Evolutionary conservation across 2,888 invertebrate species (phyloP).

Genomic region (Cheilosia pagana): DNA sequence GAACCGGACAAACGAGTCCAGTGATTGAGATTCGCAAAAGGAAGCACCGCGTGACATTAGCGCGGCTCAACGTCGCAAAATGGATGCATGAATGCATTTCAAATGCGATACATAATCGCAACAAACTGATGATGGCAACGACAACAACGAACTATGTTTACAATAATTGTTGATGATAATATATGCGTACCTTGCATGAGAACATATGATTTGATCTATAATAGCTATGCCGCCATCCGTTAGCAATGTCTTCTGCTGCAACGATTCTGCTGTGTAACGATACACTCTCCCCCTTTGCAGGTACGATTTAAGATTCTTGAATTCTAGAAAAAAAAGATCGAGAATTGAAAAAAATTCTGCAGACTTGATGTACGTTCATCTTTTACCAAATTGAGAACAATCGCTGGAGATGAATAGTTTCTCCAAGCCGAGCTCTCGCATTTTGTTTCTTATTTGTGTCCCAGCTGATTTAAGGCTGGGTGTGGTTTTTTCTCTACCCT

Average conservation of each 20-base stretch:
- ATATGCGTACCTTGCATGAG: conserved; percentile 87
- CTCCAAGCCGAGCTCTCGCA: conserved; percentile 85
- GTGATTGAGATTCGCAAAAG: no score
- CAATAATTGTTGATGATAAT: no score
- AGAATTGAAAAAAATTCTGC: not conserved
- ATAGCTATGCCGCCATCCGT: conserved; percentile 95
- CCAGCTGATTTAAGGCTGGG: conserved; percentile 92
- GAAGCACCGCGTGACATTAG: no score
- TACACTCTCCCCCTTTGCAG: conserved; percentile 78
- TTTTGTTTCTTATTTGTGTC: conserved; percentile 87
- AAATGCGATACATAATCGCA: no score
- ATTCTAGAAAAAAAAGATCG: conserved; percentile 76
- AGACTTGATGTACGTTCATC: not conserved
- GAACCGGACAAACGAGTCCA: no score
- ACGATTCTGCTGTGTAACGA: conserved; percentile 80
- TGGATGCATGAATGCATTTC: no score
- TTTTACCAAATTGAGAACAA: conserved; percentile 86
- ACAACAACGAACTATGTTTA: no score
- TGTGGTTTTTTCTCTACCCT: conserved; percentile 88
- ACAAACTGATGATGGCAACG: no score
- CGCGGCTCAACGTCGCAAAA: no score
- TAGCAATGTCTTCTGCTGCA: conserved; percentile 78
- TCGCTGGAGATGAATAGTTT: conserved; percentile 94
- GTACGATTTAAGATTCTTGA: conserved; percentile 80
- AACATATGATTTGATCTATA: conserved; percentile 97